Evolutionary conservation across 1,140 invertebrate genomes (phyloP).

Genomic region (Drosophila subobscura): DNA sequence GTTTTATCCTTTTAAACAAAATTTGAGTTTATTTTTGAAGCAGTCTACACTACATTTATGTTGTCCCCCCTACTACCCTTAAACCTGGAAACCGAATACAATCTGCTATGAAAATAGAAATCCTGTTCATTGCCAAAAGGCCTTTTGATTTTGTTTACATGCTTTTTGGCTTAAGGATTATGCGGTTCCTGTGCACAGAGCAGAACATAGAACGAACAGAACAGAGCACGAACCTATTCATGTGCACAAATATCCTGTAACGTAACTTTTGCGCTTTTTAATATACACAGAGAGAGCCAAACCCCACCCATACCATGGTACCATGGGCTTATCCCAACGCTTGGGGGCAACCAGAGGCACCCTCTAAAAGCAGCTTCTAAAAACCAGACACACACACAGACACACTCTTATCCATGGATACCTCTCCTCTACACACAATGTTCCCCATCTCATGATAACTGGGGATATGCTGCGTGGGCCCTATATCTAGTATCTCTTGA

Average conservation of each 20-base stretch:
- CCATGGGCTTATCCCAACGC: too few species aligned
- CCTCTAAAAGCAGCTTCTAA: too few species aligned
- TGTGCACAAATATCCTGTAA: conserved; percentile 58
- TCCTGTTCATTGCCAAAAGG: conserved; percentile 31
- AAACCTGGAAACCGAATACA: conserved; percentile 5
- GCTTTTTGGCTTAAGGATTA: conserved; percentile 63
- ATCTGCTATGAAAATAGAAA: conserved; percentile 16
- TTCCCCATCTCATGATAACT: background rate
- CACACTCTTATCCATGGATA: too few species aligned
- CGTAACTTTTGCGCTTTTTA: conserved; percentile 73
- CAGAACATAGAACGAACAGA: conserved; percentile 1
- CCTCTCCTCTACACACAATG: too few species aligned
- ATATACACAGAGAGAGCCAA: conserved; percentile 41
- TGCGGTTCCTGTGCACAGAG: conserved; percentile 31
- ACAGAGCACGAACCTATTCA: conserved; percentile 47
- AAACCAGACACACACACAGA: too few species aligned
- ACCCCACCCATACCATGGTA: background rate
- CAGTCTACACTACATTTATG: too few species aligned
- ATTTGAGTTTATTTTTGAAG: too few species aligned
- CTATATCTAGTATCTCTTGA: conserved; percentile 20
- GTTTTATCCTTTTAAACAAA: background rate
- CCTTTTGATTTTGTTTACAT: conserved; percentile 51
- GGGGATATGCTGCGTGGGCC: background rate
- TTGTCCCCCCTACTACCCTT: background rate
- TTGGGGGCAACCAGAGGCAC: too few species aligned